These are phyloP conservation scores for Xenopus tropicalis DNA, from an alignment of 2,113 vertebrate genomes.

Conservation along the genomic window UCB_Xtro_10.0 CM004449.2:38977001-38977500, in stretches of 20 bases:
- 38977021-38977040: too few relatives aligned
- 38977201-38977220: background rate
- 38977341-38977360: background rate
- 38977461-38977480: conserved; percentile 14
- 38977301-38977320: background rate
- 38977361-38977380: background rate
- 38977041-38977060: too few relatives aligned
- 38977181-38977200: background rate
- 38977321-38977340: background rate
- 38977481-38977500: conserved; percentile 5
- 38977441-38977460: conserved; percentile 18
- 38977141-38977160: background rate
- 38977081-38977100: too few relatives aligned
- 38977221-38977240: background rate
- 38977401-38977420: background rate
- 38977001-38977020: too few relatives aligned
- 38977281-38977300: background rate
- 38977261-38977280: background rate
- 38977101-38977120: background rate
- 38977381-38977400: conserved; percentile 10
- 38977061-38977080: too few relatives aligned
- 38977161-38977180: background rate
- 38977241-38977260: background rate
- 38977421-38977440: conserved; percentile 8
- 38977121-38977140: background rate